These are phyloP conservation scores for Drosophila hamatofila DNA, from an alignment of 2,888 invertebrate species.

Conservation along the genomic window DNA sequence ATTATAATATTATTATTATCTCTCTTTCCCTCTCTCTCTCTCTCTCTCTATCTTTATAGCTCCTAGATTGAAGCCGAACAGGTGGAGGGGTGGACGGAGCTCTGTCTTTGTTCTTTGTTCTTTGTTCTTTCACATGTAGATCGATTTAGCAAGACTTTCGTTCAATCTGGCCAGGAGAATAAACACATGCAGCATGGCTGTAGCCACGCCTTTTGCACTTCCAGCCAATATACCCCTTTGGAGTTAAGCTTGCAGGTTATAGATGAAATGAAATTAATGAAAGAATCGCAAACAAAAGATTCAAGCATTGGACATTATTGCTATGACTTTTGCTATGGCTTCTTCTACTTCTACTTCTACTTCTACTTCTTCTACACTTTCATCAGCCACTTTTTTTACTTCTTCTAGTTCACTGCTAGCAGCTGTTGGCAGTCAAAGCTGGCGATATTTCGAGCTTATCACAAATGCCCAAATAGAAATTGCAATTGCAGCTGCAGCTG, in stretches of 20 bases:
- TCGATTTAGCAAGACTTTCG: no score
- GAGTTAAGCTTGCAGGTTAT: not conserved
- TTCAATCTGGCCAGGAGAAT: no score
- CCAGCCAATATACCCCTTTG: not conserved
- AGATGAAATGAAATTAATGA: no score
- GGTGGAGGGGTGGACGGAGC: not conserved
- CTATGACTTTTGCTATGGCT: no score
- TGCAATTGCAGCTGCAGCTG: not conserved
- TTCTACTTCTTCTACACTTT: not conserved
- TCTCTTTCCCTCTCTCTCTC: not conserved
- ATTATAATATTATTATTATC: not conserved
- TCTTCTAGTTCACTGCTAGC: not conserved
- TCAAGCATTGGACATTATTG: not conserved
- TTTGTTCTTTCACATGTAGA: no score
- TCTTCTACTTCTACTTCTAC: not conserved
- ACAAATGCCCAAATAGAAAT: not conserved
- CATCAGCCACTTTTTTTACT: not conserved
- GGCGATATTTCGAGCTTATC: not conserved
- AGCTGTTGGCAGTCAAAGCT: not conserved
- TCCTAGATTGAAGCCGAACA: not conserved
- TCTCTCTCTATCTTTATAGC: not conserved
- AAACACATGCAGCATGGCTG: no score
- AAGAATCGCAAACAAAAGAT: not conserved
- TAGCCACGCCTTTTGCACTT: not conserved
- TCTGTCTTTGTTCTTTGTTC: no score